Base-by-base conservation (phyloP, 2,888 invertebrate genomes). In the Synergus laeviventris region DNA sequence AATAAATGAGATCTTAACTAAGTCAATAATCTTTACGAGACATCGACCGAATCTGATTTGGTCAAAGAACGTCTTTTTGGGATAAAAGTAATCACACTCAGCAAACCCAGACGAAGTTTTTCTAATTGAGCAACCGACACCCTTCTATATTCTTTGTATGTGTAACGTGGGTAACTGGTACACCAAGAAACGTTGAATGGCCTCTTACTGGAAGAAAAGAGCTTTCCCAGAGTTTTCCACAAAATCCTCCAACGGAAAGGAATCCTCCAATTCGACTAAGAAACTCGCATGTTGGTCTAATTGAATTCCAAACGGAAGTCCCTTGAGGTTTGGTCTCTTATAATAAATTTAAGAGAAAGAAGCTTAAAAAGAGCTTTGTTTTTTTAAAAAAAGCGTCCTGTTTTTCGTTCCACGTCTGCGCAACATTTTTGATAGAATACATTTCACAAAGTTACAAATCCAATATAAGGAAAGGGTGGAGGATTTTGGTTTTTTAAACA, bases 261-360 rank as follows among this genome's bases (percentile, higher is more conserved):
- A 84, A 86, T 86, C 86, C 84, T 82, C 82, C 84, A 84, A 86
- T 86, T 84, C 83, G 82, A 82, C 84, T 83, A 84, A 86, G 87
- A 85, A 87, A 86, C 85, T 85, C 84, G 81, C 82, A 81, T 81
- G 81, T 75, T 83, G 82, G 81, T 86, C 84, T 86, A 87, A 88
- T 88, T 86, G 87, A 88, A 88, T 87, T 88, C 87, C 86, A 79
- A 70, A 54, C 49, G 45, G n/a, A 18, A 70, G 49, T 70, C 49
- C 31, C 49, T 31, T 49, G 70, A 31, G 70, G 49, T 36, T 49
- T 54, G 49, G 70, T 70, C 70, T 54, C 31, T 70, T 70, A 49
- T 18, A 70, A 70, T 70, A 54, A 70, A 70, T 70, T 70, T 16
- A 36, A 49, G 14, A 70, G 45, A 54, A 70, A 12, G 16, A 49